These are phyloP conservation scores for Cepaea nemoralis DNA, from an alignment of 1,140 invertebrate genomes.

Conservation along the genomic window DNA sequence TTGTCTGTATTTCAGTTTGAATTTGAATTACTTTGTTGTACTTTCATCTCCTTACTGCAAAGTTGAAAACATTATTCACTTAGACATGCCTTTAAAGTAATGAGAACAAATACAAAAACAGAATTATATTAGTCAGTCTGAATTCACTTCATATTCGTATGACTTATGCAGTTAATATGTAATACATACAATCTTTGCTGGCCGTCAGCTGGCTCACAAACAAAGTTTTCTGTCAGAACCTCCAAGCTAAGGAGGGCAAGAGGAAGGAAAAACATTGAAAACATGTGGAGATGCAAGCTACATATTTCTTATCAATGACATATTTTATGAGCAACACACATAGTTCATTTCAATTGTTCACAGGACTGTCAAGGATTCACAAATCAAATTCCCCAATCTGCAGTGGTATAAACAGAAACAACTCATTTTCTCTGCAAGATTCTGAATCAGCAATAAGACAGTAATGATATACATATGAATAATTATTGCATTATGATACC, in stretches of 20 bases:
- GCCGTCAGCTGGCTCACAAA: conserved; percentile 48
- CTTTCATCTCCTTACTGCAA: not conserved
- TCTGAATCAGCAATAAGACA: too few relatives aligned
- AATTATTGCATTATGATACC: too few relatives aligned
- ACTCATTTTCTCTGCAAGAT: too few relatives aligned
- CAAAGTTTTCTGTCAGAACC: conserved; percentile 52
- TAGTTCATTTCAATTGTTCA: too few relatives aligned
- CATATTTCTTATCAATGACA: not conserved
- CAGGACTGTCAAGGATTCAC: too few relatives aligned
- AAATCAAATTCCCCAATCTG: too few relatives aligned
- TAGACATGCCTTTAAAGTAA: too few relatives aligned
- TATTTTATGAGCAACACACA: too few relatives aligned
- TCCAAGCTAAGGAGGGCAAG: conserved; percentile 45
- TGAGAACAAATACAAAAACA: too few relatives aligned
- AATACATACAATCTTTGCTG: conserved; percentile 54
- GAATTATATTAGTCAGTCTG: not conserved
- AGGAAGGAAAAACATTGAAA: not conserved
- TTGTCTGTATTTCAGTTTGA: not conserved
- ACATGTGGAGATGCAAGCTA: not conserved
- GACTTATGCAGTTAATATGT: not conserved
- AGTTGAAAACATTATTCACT: not conserved
- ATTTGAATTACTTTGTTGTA: not conserved
- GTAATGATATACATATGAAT: too few relatives aligned
- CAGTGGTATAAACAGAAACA: too few relatives aligned
- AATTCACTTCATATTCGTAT: conserved; percentile 22